Conservation (phyloP, 64 coral and sea anemone genomes). For the Porites lutea region DNA sequence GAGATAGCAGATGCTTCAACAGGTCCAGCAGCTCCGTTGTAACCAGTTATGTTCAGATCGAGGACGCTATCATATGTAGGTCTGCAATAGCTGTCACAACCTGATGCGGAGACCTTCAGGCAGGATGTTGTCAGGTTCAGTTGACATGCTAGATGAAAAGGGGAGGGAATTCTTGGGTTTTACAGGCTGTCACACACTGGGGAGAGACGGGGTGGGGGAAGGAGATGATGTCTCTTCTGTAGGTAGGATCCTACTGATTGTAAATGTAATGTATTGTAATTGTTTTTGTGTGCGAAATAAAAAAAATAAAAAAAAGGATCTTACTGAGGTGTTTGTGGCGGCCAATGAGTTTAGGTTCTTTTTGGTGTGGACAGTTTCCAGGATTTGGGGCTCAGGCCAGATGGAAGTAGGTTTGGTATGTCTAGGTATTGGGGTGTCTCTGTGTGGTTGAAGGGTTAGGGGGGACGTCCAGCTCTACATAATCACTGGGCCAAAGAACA, state of each 20-base stretch:
- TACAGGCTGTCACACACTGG: not conserved
- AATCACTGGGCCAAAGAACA: slow-evolving; percentile 55
- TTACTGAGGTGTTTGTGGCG: slow-evolving; percentile 51
- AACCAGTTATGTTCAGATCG: slow-evolving; percentile 37
- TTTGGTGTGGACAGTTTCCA: slow-evolving; percentile 31
- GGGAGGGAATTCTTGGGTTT: not conserved
- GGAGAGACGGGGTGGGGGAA: not conserved
- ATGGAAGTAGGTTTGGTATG: slow-evolving; percentile 5
- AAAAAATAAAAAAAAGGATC: too few species aligned
- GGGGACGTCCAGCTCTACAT: slow-evolving; percentile 27
- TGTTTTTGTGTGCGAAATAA: too few species aligned
- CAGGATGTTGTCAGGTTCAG: slow-evolving; percentile 43
- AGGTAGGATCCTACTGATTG: slow-evolving; percentile 32
- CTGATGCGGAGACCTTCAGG: not conserved
- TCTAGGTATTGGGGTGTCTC: not conserved
- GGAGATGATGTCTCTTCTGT: not conserved
- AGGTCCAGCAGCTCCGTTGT: slow-evolving; percentile 44
- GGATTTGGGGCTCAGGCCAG: too few species aligned
- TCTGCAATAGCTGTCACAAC: slow-evolving; percentile 12
- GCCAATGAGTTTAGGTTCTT: not conserved
- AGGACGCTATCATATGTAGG: slow-evolving; percentile 31
- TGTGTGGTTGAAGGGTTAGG: slow-evolving; percentile 7
- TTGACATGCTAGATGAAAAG: not conserved
- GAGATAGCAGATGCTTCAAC: slow-evolving; percentile 6
- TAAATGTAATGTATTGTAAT: too few species aligned